Evolutionary conservation across 2,888 invertebrate genomes (phyloP), one percentile per base, ranked within the genome.

Genomic region (Teleogryllus oceanicus): DNA sequence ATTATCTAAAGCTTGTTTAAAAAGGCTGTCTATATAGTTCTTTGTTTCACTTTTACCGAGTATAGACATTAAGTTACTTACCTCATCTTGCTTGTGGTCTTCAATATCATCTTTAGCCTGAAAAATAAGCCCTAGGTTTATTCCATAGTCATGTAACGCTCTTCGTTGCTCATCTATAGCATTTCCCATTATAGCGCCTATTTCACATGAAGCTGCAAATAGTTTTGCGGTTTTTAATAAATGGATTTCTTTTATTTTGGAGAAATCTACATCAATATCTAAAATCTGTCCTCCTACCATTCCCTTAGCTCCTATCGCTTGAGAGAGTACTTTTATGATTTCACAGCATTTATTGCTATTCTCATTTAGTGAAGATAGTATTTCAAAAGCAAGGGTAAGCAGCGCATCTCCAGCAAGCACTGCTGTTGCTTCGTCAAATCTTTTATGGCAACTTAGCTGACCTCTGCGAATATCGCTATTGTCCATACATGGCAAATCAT

Each of bases 401-500:
- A 82, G 77, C 75, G 20, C 80, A 81, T 82, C 78, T 78, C 82
- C 82, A 74, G 82, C 82, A 50, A 82, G 78, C 50, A 82, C 75
- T 77, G 82, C 82, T 76, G 80, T 81, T 79, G 80, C 82, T 81
- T 82, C 80, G 51, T 76, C 82, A 81, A 78, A 82, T 77, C 74
- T 78, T 77, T 80, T 80, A 77, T 82, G 82, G 75, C 80, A 81
- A 78, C 79, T 82, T 78, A 49, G 79, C 82, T 82, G 78, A 76
- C 82, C 77, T 78, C 82, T 78, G 74, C 82, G 78, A 74, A 62
- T 79, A 76, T 80, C 80, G 78, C 80, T 80, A 76, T 82, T 80
- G 75, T 82, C 82, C 82, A 82, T 82, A 76, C 80, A 80, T 76
- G 82, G 82, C 74, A 82, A 75, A 78, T 82, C 82, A 81, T 82